These are phyloP conservation scores for Agrotis exclamationis DNA, from an alignment of 2,888 invertebrate species.

Conservation along the genomic window DNA sequence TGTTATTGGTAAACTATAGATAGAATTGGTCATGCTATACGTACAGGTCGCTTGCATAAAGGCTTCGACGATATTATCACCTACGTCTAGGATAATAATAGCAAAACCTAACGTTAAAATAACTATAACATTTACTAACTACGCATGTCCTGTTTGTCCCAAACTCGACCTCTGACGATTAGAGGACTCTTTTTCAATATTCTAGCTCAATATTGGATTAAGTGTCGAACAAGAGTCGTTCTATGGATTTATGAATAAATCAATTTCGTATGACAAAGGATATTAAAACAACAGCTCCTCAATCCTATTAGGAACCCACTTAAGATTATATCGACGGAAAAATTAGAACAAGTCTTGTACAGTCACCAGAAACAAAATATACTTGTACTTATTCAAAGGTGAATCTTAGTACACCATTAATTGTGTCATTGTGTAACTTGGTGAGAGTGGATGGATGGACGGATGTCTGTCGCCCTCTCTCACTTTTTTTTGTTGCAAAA, in stretches of 20 bases:
- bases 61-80: neutral
- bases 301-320: slow-evolving; percentile 41
- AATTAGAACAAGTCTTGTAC: slow-evolving; percentile 51
- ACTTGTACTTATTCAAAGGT: too few relatives aligned
- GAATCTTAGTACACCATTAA: too few relatives aligned
- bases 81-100: neutral
- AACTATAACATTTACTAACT: neutral
- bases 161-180: slow-evolving; percentile 1
- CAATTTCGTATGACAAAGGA: slow-evolving; percentile 34
- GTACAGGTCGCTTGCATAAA: neutral
- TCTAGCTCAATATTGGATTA: slow-evolving; percentile 23
- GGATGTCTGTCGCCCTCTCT: too few relatives aligned
- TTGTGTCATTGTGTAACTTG: too few relatives aligned
- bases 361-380: too few relatives aligned
- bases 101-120: neutral
- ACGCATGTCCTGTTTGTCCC: neutral
- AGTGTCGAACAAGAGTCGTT: slow-evolving; percentile 33
- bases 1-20: too few relatives aligned
- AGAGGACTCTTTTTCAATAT: slow-evolving; percentile 5
- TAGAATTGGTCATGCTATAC: too few relatives aligned
- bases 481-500: too few relatives aligned
- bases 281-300: slow-evolving; percentile 44
- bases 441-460: too few relatives aligned
- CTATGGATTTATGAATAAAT: slow-evolving; percentile 43
- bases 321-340: slow-evolving; percentile 41